A percentile compares a stretch with the other conserved stretches of the same genome.
phyloP scores from a whole-genome alignment of 2,113 vertebrate genomes.

The Acinonyx jubatus region DNA sequence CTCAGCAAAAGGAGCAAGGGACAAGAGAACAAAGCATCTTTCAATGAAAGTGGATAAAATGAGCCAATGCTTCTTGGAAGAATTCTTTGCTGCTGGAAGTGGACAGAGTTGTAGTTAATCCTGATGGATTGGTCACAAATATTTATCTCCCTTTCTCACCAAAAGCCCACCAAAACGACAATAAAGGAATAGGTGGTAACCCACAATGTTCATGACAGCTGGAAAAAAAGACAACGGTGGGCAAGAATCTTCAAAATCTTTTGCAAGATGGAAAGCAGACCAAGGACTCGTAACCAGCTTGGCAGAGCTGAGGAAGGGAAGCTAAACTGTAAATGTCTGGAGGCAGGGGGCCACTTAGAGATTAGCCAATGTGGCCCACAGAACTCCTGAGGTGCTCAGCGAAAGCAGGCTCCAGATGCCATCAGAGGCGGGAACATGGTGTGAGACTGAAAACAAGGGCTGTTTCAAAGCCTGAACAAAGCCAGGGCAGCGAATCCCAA shows the following conservation, averaged over 20 bases:
- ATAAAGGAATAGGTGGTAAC: slow-evolving; percentile 1
- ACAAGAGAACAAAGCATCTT: slow-evolving; percentile 42
- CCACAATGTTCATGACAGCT: not conserved
- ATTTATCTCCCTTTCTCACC: slow-evolving; percentile 20
- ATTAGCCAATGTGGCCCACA: not conserved
- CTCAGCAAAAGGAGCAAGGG: not conserved
- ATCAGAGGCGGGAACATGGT: not conserved
- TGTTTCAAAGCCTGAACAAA: slow-evolving; percentile 10
- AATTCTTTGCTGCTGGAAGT: slow-evolving; percentile 35
- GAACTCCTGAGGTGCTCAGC: not conserved
- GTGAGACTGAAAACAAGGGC: not conserved
- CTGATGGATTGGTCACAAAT: not conserved
- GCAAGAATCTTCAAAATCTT: slow-evolving; percentile 9
- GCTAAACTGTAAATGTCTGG: not conserved
- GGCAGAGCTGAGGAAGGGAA: slow-evolving; percentile 30
- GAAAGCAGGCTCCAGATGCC: not conserved
- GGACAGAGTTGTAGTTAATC: not conserved
- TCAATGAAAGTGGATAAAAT: slow-evolving; percentile 37
- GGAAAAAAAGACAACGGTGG: not conserved
- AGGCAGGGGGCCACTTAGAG: not conserved
- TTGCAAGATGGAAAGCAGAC: slow-evolving; percentile 7
- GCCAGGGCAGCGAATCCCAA: not conserved
- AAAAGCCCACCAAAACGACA: slow-evolving; percentile 34
- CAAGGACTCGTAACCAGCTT: not conserved
- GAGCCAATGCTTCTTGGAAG: not conserved